Evolutionary conservation across 2,113 vertebrate species (phyloP), one percentile per base, ranked within the genome.

Genomic region (Cavia porcellus): DNA sequence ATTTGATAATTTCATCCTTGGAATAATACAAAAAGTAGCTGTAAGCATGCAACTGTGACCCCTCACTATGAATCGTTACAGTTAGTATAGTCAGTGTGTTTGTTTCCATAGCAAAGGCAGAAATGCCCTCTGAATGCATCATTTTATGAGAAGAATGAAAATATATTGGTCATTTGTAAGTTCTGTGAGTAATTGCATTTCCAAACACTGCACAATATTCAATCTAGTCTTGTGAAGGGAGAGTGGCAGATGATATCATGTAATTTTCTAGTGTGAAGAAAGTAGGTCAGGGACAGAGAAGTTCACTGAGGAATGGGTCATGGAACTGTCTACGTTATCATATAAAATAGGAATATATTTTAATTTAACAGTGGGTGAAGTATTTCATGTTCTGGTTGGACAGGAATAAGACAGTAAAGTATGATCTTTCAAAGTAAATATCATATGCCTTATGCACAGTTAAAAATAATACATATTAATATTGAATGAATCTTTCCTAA

Each of bases 381-480:
- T 55, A 83, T 57, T 86, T 45, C 86, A 90, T 88, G 30, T 4
- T 38, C 8, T 7, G 84, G 84, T 12, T 57, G 12, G 1, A 35
- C 87, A 25, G 50, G n/a, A 97, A 90, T 82, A 81, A 77, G 61
- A 52, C 17, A 72, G 3, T n/a, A 82, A 92, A 9, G 4, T 86
- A 2, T 94, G 17, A 28, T 1, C 50, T 92, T 83, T 93, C 14
- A 68, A 89, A 38, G 9, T 14, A 90, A 57, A 50, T 47, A n/a
- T 57, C 93, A 32, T 55, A 55, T 66, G 47, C 17, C 3, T 89
- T 4, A 81, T 47, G 24, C n/a, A 74, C 6, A 66, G n/a, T 80
- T 59, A 85, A 62, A 72, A 86, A 92, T 87, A 88, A 95, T 93
- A 79, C 45, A 61, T 82, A 90, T 74, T 92, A 74, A 96, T 52